These are phyloP conservation scores for Rhaphigaster nebulosa DNA, from an alignment of 2,888 invertebrate species.

Conservation along the genomic window DNA sequence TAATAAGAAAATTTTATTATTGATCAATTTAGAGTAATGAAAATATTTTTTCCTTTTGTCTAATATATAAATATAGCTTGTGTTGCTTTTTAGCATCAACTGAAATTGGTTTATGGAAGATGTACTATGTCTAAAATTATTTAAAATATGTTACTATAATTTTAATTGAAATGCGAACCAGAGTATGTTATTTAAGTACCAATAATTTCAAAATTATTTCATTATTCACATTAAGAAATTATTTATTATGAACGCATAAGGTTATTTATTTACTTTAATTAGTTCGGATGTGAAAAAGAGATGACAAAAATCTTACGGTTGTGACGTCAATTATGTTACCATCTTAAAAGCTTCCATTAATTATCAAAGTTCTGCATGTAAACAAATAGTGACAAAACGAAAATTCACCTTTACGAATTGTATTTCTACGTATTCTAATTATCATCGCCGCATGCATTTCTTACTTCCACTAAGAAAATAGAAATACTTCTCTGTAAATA, in stretches of 20 bases:
- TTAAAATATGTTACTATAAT: neutral
- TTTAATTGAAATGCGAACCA: neutral
- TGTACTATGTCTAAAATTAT: neutral
- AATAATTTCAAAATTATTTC: neutral
- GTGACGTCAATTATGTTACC: neutral
- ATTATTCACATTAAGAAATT: too few relatives aligned
- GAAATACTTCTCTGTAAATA: neutral
- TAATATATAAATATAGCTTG: neutral
- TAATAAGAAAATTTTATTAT: neutral
- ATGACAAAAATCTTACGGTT: neutral
- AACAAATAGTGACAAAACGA: neutral
- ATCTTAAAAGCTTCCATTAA: neutral
- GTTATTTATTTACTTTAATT: neutral
- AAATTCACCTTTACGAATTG: too few relatives aligned
- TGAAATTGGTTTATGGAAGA: neutral
- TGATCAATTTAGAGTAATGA: neutral
- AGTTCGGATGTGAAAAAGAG: neutral
- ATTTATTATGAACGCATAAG: neutral
- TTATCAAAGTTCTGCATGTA: neutral
- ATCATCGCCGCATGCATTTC: neutral
- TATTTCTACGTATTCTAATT: too few relatives aligned
- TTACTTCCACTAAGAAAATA: neutral
- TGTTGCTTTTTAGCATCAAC: neutral
- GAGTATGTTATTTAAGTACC: neutral
- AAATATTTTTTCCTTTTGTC: neutral